These are phyloP conservation scores for Antechinus stuartii DNA, from an alignment of 2,113 vertebrate genomes.

Conservation along the genomic window DNA sequence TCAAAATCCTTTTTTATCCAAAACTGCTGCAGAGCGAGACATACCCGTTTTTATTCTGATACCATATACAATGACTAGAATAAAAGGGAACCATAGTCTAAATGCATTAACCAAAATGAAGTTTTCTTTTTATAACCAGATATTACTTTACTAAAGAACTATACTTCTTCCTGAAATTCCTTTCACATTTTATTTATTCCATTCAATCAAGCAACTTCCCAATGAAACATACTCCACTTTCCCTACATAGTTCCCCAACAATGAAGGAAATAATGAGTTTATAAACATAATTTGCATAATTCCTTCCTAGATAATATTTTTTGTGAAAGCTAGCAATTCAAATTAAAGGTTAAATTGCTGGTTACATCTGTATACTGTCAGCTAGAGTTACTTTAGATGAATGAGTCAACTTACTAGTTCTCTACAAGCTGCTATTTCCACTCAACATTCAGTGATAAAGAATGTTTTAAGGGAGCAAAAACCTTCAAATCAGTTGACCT, in stretches of 20 bases:
- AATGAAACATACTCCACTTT: slow-evolving; percentile 29
- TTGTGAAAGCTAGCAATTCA: neutral
- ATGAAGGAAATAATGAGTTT: slow-evolving; percentile 22
- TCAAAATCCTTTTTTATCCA: slow-evolving; percentile 26
- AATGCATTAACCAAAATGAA: slow-evolving; percentile 43
- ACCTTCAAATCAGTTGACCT: slow-evolving; percentile 30
- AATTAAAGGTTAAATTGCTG: neutral
- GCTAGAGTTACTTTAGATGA: neutral
- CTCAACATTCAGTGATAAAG: neutral
- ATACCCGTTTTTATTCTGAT: neutral
- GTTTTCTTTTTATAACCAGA: neutral
- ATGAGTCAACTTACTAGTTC: slow-evolving; percentile 6
- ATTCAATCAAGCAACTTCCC: slow-evolving; percentile 53
- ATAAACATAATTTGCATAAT: slow-evolving; percentile 22
- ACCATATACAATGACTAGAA: slow-evolving; percentile 15
- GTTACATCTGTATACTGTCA: neutral
- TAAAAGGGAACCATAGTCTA: slow-evolving; percentile 12
- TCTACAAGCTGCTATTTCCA: neutral
- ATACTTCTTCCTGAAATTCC: slow-evolving; percentile 39
- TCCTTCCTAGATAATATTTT: neutral
- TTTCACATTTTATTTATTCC: slow-evolving; percentile 29
- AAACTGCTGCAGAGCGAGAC: slow-evolving; percentile 23
- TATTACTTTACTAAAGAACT: neutral
- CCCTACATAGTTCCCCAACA: neutral
- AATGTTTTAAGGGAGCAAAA: neutral